Evolutionary conservation across 2,888 invertebrate genomes (phyloP), one percentile per base, ranked within the genome.

Genomic region (Notocelia uddmanniana): DNA sequence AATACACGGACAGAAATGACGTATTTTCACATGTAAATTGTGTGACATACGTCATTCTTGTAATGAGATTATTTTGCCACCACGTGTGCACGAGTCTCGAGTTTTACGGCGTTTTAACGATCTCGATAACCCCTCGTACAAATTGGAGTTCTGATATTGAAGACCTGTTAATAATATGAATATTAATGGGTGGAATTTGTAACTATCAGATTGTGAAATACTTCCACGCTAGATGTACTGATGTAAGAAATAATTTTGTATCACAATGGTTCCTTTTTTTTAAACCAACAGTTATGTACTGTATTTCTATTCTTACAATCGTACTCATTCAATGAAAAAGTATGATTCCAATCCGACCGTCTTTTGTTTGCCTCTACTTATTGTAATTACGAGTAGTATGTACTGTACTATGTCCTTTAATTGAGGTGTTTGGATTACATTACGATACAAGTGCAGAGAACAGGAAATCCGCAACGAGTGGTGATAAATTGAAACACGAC

Each of bases 81-180:
- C 72, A 68, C 67, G 72, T 72, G 72, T 15, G 23, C 55, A 37
- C 57, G 21, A 70, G 71, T 72, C 55, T 72, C 72, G 62, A 26
- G 60, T 67, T 68, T 54, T 60, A 60, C 60, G 68, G 19, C 68
- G 23, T 63, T 59, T 74, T 68, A 60, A 73, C 73, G 69, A 60
- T 57, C 11, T n/a, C 37, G 60, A 69, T 73, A 70, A 70, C 57
- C 55, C 37, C 63, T 52, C 70, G 69, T 62, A 72, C 72, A 72
- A 68, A 68, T 72, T 68, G 55, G 68, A 58, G 45, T 45, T 55
- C 68, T 52, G 58, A 69, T 73, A 69, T 64, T 64, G 37, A 54
- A 64, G 58, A 70, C 52, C 70, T 59, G 64, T 72, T 71, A 60
- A 54, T 71, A 68, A 37, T 66, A 62, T n/a, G n/a, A n/a, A 26